Evolutionary conservation across 2,113 vertebrate genomes (phyloP).

Genomic region (Spea bombifrons): DNA sequence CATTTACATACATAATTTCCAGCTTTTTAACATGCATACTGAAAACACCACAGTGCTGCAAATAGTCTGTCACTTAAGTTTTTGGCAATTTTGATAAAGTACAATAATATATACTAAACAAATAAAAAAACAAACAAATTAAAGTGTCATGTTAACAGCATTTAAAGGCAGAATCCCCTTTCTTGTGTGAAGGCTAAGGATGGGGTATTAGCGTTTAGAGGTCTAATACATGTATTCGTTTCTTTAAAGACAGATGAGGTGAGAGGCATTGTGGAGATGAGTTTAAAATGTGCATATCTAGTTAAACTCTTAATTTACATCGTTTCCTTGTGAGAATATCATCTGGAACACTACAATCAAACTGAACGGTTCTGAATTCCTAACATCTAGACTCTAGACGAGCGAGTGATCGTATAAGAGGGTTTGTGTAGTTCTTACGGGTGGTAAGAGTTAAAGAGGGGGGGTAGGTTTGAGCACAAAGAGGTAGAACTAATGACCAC

Average conservation of each 20-base stretch:
- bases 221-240: background rate
- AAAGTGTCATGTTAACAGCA: slow-evolving; percentile 57
- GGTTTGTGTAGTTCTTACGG: background rate
- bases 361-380: slow-evolving; percentile 24
- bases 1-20: slow-evolving; percentile 10
- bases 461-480: slow-evolving; percentile 18
- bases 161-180: slow-evolving; percentile 55
- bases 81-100: slow-evolving; percentile 86
- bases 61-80: slow-evolving; percentile 61
- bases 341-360: slow-evolving; percentile 10
- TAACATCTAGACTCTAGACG: slow-evolving; percentile 19
- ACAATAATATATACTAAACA: slow-evolving; percentile 74
- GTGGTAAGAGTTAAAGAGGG: slow-evolving; percentile 19
- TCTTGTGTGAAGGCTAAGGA: background rate
- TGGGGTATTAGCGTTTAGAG: slow-evolving; percentile 6
- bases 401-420: slow-evolving; percentile 16
- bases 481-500: slow-evolving; percentile 23
- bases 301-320: slow-evolving; percentile 8
- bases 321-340: background rate
- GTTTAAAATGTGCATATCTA: slow-evolving; percentile 5
- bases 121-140: slow-evolving; percentile 67
- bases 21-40: background rate
- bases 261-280: background rate
- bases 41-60: slow-evolving; percentile 47
- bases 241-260: background rate